phyloP scores from a whole-genome alignment of 2,888 invertebrate genomes.

The Agonopterix arenella region DNA sequence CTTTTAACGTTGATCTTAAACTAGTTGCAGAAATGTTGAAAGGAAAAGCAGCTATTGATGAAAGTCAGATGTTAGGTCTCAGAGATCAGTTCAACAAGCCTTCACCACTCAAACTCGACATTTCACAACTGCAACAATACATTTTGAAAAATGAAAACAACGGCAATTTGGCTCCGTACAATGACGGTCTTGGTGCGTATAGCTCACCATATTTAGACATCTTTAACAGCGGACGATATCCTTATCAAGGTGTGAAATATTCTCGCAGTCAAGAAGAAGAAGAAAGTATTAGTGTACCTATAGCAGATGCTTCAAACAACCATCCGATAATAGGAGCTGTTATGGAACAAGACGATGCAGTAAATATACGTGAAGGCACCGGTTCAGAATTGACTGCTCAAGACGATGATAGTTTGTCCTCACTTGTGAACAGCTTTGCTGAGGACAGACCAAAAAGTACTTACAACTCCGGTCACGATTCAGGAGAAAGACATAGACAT shows the following conservation, averaged over 20 bases:
- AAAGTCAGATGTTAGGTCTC: conserved; percentile 42
- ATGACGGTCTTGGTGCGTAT: conserved; percentile 39
- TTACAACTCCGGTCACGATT: conserved; percentile 31
- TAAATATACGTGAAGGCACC: conserved; percentile 38
- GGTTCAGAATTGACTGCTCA: conserved; percentile 40
- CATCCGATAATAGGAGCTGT: conserved; percentile 72
- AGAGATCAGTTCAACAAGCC: conserved; percentile 51
- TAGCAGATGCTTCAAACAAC: conserved; percentile 56
- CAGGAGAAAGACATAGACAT: conserved; percentile 43
- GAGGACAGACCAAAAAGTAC: conserved; percentile 42
- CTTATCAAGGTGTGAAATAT: conserved; percentile 64
- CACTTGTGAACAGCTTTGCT: conserved; percentile 22
- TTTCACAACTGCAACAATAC: conserved; percentile 53
- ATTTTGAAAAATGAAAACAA: conserved; percentile 52
- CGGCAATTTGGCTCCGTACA: conserved; percentile 31
- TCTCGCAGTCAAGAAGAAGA: conserved; percentile 70
- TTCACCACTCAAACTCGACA: conserved; percentile 47
- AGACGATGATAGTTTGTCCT: conserved; percentile 32
- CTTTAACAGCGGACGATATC: conserved; percentile 47
- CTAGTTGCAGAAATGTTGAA: conserved; percentile 66
- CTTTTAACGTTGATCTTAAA: conserved; percentile 69
- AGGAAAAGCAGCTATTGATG: conserved; percentile 54
- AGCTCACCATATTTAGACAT: conserved; percentile 52
- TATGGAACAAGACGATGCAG: conserved; percentile 55
- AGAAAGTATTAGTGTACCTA: conserved; percentile 56